A percentile compares a stretch with the other conserved stretches of the same genome.
phyloP scores from a whole-genome alignment of 2,888 invertebrate species.

The Platycheirus rosarum region DNA sequence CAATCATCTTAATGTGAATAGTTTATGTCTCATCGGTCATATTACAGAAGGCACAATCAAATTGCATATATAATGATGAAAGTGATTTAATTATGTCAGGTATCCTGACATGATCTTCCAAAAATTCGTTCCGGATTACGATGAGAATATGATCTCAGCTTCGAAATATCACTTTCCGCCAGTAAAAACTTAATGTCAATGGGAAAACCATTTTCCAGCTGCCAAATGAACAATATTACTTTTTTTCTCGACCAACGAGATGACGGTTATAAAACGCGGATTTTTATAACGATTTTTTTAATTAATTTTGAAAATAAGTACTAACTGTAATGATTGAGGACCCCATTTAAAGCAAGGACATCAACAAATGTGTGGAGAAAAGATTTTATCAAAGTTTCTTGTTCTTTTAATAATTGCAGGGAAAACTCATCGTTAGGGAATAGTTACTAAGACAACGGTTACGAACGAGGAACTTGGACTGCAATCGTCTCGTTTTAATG shows the following conservation, averaged over 20 bases:
- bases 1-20: conserved; percentile 54
- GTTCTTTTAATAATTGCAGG: conserved; percentile 18
- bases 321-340: conserved; percentile 3
- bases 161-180: conserved; percentile 7
- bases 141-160: conserved; percentile 39
- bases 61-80: conserved; percentile 56
- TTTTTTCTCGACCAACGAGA: neutral
- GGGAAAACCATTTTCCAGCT: neutral
- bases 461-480: conserved; percentile 1
- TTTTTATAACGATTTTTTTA: conserved; percentile 70
- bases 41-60: conserved; percentile 56
- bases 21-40: conserved; percentile 64
- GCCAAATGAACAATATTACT: neutral
- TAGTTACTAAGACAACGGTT: conserved; percentile 42
- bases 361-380: conserved; percentile 35
- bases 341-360: conserved; percentile 39
- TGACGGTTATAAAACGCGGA: conserved; percentile 34
- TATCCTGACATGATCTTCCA: conserved; percentile 52
- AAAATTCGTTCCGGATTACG: conserved; percentile 45
- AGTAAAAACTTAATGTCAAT: conserved; percentile 25
- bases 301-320: conserved; percentile 7
- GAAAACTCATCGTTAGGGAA: conserved; percentile 25
- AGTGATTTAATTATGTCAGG: conserved; percentile 73
- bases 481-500: conserved; percentile 36
- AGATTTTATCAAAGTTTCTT: conserved; percentile 56